These are phyloP conservation scores for Apocrypta bakeri DNA, from an alignment of 1,140 invertebrate species.

Conservation along the genomic window DNA sequence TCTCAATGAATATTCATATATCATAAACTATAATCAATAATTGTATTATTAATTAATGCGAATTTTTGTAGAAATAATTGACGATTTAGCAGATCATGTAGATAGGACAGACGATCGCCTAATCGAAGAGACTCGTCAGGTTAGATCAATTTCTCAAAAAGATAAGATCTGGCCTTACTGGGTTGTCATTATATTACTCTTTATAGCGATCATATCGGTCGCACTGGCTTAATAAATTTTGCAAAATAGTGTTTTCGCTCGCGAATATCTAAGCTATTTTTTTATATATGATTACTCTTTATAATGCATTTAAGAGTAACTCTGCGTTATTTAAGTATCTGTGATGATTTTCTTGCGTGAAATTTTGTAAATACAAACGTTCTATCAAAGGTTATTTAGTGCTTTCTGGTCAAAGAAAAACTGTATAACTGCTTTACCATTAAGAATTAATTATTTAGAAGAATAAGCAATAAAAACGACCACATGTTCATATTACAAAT, in stretches of 20 bases:
- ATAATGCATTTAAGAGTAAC: constrained; percentile 21
- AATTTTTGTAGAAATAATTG: constrained; percentile 83
- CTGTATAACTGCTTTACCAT: neutral
- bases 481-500: neutral
- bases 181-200: constrained; percentile 80
- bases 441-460: neutral
- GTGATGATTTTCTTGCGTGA: constrained; percentile 19
- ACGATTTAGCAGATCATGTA: constrained; percentile 85
- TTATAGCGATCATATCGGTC: constrained; percentile 71
- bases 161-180: constrained; percentile 85
- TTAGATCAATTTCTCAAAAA: constrained; percentile 79
- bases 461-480: neutral
- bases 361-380: constrained; percentile 37
- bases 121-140: constrained; percentile 79
- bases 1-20: constrained; percentile 22
- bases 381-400: neutral
- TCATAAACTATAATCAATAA: constrained; percentile 16
- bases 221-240: constrained; percentile 51
- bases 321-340: constrained; percentile 19
- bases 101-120: constrained; percentile 82
- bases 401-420: neutral
- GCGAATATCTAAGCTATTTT: neutral
- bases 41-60: neutral
- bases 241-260: neutral
- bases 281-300: constrained; percentile 8